A percentile compares a stretch with the other conserved stretches of the same genome.
Conservation (phyloP, 2,888 invertebrate species). For the Heliconius ismenius region DNA sequence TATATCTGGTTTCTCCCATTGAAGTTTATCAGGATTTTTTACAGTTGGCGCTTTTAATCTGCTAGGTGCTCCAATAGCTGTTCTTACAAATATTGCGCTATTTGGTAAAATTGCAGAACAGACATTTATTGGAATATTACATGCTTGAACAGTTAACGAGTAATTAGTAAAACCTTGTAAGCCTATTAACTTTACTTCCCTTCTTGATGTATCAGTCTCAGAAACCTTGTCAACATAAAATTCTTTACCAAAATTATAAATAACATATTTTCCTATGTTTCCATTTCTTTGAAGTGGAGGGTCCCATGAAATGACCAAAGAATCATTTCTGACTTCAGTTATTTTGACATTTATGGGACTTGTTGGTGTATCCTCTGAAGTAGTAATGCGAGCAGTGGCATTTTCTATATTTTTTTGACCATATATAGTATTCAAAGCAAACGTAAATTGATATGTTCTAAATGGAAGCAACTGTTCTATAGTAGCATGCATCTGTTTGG, state of each 20-base stretch:
- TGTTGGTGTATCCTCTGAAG: constrained; percentile 85
- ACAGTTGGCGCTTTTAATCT: constrained; percentile 61
- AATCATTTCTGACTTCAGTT: constrained; percentile 83
- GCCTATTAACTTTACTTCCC: constrained; percentile 56
- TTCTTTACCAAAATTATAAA: constrained; percentile 74
- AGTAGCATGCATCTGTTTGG: constrained; percentile 77
- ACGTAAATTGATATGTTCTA: constrained; percentile 86
- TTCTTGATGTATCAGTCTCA: constrained; percentile 57
- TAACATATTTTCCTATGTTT: constrained; percentile 84
- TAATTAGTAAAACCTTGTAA: constrained; percentile 85
- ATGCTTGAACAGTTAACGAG: constrained; percentile 86
- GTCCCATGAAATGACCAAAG: constrained; percentile 85
- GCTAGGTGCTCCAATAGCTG: constrained; percentile 84
- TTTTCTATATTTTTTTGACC: constrained; percentile 69
- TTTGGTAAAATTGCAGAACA: constrained; percentile 82
- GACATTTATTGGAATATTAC: constrained; percentile 80
- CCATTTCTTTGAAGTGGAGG: constrained; percentile 89
- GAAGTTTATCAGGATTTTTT: constrained; percentile 59
- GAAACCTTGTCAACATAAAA: constrained; percentile 54
- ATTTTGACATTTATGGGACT: constrained; percentile 83
- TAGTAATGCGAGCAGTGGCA: constrained; percentile 84
- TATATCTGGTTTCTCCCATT: constrained; percentile 77
- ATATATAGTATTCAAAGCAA: constrained; percentile 82
- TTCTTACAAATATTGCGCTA: constrained; percentile 76
- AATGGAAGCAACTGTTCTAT: constrained; percentile 87